phyloP scores from a whole-genome alignment of 1,140 invertebrate species.

The Tetragnatha versicolor region DNA sequence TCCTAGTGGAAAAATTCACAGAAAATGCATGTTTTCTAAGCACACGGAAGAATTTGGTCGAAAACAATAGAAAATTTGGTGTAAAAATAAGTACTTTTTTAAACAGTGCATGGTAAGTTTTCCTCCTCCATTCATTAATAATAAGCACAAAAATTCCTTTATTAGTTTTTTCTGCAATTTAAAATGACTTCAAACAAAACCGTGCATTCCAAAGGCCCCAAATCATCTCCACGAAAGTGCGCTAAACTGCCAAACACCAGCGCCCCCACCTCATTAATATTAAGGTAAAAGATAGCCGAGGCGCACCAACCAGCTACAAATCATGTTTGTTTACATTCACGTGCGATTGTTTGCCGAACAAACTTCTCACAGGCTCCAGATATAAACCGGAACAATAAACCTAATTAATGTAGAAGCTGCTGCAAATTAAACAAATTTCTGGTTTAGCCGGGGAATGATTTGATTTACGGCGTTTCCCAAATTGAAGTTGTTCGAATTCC shows the following conservation, averaged over 20 bases:
- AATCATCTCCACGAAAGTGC: no score
- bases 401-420: slow-evolving; percentile 52
- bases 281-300: slow-evolving; percentile 43
- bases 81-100: no score
- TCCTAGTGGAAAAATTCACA: no score
- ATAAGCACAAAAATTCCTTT: no score
- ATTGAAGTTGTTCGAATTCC: slow-evolving; percentile 52
- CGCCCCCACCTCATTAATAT: not conserved
- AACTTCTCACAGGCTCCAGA: slow-evolving; percentile 27
- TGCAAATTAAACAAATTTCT: slow-evolving; percentile 55
- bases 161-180: no score
- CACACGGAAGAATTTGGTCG: no score
- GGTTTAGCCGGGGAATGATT: slow-evolving; percentile 43
- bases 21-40: no score
- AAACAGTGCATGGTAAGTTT: no score
- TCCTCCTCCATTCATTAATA: no score
- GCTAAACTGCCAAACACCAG: slow-evolving; percentile 15
- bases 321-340: slow-evolving; percentile 54
- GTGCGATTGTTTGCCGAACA: slow-evolving; percentile 53
- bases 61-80: no score
- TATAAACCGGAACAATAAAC: slow-evolving; percentile 54
- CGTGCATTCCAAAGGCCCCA: no score
- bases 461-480: slow-evolving; percentile 17
- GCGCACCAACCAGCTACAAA: slow-evolving; percentile 53
- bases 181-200: no score